A percentile compares a stretch with the other conserved stretches of the same genome.
Evolutionary conservation across 1,140 invertebrate species (phyloP).

Genomic region (Papilio helenus): DNA sequence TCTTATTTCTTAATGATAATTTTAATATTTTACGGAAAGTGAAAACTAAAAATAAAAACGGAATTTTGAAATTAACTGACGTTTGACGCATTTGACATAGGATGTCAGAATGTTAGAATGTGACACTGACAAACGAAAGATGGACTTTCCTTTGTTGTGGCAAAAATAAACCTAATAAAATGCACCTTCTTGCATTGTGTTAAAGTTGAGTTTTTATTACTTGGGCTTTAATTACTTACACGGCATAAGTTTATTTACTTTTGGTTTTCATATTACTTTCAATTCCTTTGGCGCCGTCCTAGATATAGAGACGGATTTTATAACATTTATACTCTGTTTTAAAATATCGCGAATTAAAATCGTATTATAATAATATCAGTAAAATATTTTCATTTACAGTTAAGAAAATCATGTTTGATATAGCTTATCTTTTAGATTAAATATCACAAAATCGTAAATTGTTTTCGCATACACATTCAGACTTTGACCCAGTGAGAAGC

Average conservation of each 20-base stretch:
- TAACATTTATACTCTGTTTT: neutral
- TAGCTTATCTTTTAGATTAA: slow-evolving; percentile 14
- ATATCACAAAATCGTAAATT: neutral
- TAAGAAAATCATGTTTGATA: neutral
- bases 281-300: neutral
- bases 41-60: no score
- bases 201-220: neutral
- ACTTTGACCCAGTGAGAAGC: slow-evolving; percentile 28
- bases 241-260: neutral
- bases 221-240: neutral
- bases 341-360: neutral
- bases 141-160: neutral
- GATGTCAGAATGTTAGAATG: neutral
- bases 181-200: neutral
- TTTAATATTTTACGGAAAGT: no score
- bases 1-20: no score
- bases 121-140: no score
- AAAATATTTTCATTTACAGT: neutral
- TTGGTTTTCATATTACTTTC: neutral
- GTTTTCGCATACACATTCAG: neutral
- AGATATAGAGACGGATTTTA: neutral
- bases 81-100: neutral
- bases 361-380: neutral
- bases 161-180: neutral
- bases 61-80: no score